phyloP scores from a whole-genome alignment of 2,797 vertebrate species.

The Acanthurus lineatus region DNA sequence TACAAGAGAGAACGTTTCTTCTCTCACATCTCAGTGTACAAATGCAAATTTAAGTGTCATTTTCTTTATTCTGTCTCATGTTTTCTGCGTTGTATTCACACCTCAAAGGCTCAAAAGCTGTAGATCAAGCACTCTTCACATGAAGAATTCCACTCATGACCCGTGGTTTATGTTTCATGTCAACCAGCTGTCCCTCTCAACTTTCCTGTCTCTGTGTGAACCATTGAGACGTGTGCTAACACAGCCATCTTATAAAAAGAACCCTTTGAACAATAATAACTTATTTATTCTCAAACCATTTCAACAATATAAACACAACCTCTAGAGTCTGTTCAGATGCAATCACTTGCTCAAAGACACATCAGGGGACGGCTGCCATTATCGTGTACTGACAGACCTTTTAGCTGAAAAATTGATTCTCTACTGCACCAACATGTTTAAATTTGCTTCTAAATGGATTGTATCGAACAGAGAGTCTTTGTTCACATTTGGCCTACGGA shows the following conservation, averaged over 20 bases:
- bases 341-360: constrained; percentile 39
- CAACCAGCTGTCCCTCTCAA: constrained; percentile 43
- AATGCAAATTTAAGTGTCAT: not conserved
- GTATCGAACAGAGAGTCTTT: constrained; percentile 17
- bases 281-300: not conserved
- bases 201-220: constrained; percentile 5
- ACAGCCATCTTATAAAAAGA: constrained; percentile 16
- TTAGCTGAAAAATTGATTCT: constrained; percentile 44
- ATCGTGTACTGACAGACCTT: constrained; percentile 16
- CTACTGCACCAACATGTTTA: constrained; percentile 19
- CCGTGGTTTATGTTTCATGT: constrained; percentile 45
- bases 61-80: too few species aligned
- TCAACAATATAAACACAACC: not conserved
- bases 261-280: not conserved
- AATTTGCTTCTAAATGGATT: constrained; percentile 23
- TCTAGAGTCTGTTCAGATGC: constrained; percentile 7
- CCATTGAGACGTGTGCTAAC: constrained; percentile 3
- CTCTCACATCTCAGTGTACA: not conserved
- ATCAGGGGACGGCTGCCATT: constrained; percentile 13
- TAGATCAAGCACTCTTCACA: constrained; percentile 26
- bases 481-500: constrained; percentile 9
- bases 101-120: not conserved
- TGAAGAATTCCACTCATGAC: constrained; percentile 33
- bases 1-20: not conserved
- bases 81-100: not conserved